Conservation (phyloP, 2,797 vertebrate species). For the Cryptoprocta ferox region DNA sequence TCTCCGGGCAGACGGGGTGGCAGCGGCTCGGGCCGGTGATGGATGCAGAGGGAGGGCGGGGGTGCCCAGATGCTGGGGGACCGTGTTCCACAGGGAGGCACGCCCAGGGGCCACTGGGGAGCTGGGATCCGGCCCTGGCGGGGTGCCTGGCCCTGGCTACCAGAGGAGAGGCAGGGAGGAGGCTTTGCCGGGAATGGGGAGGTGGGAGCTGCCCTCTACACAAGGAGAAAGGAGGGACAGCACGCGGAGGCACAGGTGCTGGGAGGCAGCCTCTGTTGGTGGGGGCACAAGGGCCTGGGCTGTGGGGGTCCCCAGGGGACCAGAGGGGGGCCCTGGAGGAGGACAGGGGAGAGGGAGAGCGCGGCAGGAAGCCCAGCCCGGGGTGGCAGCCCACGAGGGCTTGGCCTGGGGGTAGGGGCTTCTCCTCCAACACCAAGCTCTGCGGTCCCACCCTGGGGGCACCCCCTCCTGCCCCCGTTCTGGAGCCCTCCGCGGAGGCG, state of each 20-base stretch:
- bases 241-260: background rate
- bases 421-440: background rate
- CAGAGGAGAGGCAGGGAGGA: background rate
- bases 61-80: too few species aligned
- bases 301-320: too few species aligned
- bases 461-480: background rate
- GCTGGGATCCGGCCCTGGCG: background rate
- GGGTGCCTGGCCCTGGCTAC: background rate
- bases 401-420: background rate
- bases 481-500: background rate
- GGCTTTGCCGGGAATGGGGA: background rate
- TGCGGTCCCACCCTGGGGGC: background rate
- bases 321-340: background rate
- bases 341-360: background rate
- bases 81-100: background rate
- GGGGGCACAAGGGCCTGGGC: background rate
- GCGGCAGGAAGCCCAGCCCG: background rate
- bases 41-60: background rate
- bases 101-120: background rate
- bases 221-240: background rate
- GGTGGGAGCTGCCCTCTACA: background rate
- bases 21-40: background rate
- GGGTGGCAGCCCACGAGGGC: background rate
- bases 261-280: too few species aligned
- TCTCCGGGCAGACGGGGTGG: background rate